Conservation (phyloP, 2,797 vertebrate species). For the Lycodopsis pacificus region DNA sequence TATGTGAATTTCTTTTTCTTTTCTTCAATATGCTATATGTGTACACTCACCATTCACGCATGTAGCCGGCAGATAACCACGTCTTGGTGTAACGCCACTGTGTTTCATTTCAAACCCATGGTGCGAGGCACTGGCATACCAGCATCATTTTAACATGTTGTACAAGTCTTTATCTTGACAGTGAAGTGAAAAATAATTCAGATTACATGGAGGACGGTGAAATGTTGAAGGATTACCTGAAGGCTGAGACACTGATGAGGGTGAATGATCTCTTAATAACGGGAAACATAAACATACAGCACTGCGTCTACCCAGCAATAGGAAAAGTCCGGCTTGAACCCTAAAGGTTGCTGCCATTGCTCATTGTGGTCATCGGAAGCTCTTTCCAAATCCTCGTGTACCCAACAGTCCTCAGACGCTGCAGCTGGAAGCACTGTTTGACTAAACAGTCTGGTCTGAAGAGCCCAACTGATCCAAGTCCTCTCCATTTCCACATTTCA, state of each 20-base stretch:
- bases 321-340: background rate
- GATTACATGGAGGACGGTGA: slow-evolving; percentile 8
- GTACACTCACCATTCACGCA: slow-evolving; percentile 30
- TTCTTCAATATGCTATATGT: slow-evolving; percentile 24
- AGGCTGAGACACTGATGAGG: slow-evolving; percentile 1
- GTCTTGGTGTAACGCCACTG: slow-evolving; percentile 12
- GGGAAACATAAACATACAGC: background rate
- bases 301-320: background rate
- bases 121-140: slow-evolving; percentile 15
- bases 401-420: slow-evolving; percentile 15
- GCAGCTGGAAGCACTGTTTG: slow-evolving; percentile 10
- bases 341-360: background rate
- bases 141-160: slow-evolving; percentile 2
- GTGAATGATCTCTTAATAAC: background rate
- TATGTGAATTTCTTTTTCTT: slow-evolving; percentile 5
- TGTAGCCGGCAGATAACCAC: slow-evolving; percentile 33
- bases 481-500: background rate
- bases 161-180: slow-evolving; percentile 3
- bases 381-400: slow-evolving; percentile 1
- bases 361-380: slow-evolving; percentile 5
- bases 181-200: slow-evolving; percentile 7
- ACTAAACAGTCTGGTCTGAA: slow-evolving; percentile 4
- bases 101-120: slow-evolving; percentile 25
- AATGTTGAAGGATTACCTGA: background rate
- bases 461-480: background rate